Evolutionary conservation across 2,113 vertebrate genomes (phyloP).

Genomic region (Thymallus thymallus): DNA sequence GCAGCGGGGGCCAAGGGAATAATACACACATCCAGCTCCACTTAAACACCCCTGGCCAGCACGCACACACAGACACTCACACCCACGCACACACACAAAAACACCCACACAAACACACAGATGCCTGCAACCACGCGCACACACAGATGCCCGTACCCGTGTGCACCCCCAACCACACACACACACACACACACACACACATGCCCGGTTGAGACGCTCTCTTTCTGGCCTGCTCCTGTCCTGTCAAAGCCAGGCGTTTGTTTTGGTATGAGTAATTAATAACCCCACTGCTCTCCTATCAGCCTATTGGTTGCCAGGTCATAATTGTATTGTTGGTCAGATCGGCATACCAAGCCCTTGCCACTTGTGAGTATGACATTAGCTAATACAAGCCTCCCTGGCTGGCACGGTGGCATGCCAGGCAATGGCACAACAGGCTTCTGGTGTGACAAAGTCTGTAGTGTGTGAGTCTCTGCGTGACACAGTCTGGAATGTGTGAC

Average conservation of each 20-base stretch:
- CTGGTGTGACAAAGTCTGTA: constrained; percentile 6
- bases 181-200: no score
- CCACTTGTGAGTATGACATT: background rate
- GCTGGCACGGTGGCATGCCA: constrained; percentile 21
- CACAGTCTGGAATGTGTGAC: no score
- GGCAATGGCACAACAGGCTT: constrained; percentile 14
- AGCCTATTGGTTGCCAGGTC: constrained; percentile 28
- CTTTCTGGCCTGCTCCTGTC: constrained; percentile 7
- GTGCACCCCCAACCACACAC: no score
- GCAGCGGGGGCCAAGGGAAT: background rate
- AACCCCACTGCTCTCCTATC: no score
- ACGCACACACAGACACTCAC: no score
- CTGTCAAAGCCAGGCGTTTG: constrained; percentile 11
- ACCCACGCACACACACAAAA: no score
- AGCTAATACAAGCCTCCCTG: constrained; percentile 11
- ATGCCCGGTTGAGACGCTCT: no score
- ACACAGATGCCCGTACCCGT: no score
- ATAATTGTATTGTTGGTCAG: constrained; percentile 49
- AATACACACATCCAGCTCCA: background rate
- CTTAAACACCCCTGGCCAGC: constrained; percentile 1
- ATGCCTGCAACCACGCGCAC: no score
- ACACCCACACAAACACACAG: no score
- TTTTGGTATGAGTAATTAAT: constrained; percentile 34
- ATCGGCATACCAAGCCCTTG: constrained; percentile 44
- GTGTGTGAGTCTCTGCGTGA: background rate